Percentiles rank a stretch among this genome's conserved stretches.
These are phyloP conservation scores for Drosophila maculinotata DNA, from an alignment of 2,888 invertebrate genomes.

Conservation along the genomic window DNA sequence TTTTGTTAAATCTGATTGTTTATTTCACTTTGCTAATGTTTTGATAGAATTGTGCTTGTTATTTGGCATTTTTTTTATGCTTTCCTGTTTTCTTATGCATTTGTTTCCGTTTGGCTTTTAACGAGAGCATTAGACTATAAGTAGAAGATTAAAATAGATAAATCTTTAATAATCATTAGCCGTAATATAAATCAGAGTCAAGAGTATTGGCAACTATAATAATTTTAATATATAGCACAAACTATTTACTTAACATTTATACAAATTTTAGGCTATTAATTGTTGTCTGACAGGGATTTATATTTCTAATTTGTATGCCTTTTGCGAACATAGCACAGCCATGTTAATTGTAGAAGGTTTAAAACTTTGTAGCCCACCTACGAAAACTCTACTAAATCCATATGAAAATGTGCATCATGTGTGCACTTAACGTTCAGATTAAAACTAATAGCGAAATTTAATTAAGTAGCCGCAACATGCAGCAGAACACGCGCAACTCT, in stretches of 20 bases:
- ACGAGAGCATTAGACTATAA: neutral
- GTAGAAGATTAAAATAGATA: no score
- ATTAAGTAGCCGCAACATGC: conserved; percentile 63
- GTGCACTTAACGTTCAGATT: conserved; percentile 57
- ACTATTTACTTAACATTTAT: no score
- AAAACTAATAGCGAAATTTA: conserved; percentile 70
- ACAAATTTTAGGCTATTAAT: no score
- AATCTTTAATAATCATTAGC: no score
- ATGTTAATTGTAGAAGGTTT: no score
- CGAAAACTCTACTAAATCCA: neutral
- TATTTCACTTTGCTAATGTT: conserved; percentile 27
- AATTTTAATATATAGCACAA: no score
- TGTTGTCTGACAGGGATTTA: no score
- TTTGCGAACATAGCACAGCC: no score
- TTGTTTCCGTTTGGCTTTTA: conserved; percentile 10
- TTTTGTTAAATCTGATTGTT: conserved; percentile 7
- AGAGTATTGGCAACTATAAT: no score
- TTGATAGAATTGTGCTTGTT: conserved; percentile 7
- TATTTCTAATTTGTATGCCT: no score
- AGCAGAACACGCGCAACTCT: conserved; percentile 26
- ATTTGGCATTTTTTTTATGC: conserved; percentile 1
- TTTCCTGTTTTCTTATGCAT: conserved; percentile 10
- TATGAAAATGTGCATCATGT: conserved; percentile 25
- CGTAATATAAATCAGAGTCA: no score
- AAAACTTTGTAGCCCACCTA: neutral